Percentiles rank a stretch among this genome's conserved stretches.
phyloP scores from a whole-genome alignment of 2,888 invertebrate species.

The Pedicia rivosa region DNA sequence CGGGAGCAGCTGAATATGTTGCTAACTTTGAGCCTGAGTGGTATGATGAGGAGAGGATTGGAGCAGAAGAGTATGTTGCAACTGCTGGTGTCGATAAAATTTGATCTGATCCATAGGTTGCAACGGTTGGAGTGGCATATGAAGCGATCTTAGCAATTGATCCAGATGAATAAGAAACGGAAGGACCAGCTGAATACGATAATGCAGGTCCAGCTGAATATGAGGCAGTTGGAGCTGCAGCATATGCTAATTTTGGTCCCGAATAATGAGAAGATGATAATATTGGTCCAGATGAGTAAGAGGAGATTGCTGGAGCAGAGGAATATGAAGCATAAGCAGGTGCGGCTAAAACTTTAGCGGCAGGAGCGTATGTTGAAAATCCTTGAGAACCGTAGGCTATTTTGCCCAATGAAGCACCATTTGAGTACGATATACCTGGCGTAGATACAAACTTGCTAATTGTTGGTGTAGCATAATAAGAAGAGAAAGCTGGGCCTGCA shows the following conservation, averaged over 20 bases:
- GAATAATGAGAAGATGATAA: no score
- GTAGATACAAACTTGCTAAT: slow-evolving; percentile 21
- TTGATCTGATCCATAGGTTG: slow-evolving; percentile 30
- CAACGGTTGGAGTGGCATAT: slow-evolving; percentile 20
- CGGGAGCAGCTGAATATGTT: slow-evolving; percentile 7
- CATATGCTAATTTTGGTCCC: no score
- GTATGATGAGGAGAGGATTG: slow-evolving; percentile 11
- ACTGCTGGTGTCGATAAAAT: slow-evolving; percentile 24
- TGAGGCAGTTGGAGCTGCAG: slow-evolving; percentile 13
- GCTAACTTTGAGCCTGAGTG: slow-evolving; percentile 9
- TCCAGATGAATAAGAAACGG: slow-evolving; percentile 7
- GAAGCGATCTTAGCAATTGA: slow-evolving; percentile 15
- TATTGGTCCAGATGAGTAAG: no score
- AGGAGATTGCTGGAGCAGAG: slow-evolving; percentile 20
- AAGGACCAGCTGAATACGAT: slow-evolving; percentile 6
- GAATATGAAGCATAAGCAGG: slow-evolving; percentile 25
- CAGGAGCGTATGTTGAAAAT: slow-evolving; percentile 16
- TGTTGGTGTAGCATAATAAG: slow-evolving; percentile 14
- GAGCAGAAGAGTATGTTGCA: slow-evolving; percentile 2
- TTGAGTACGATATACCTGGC: slow-evolving; percentile 17
- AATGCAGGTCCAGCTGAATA: slow-evolving; percentile 9
- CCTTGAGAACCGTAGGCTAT: slow-evolving; percentile 9
- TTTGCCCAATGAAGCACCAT: slow-evolving; percentile 12
- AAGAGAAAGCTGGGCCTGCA: slow-evolving; percentile 8
- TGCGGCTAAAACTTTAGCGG: slow-evolving; percentile 22